Evolutionary conservation across 2,113 vertebrate species (phyloP).

Genomic region (Mionectes macconnelli): DNA sequence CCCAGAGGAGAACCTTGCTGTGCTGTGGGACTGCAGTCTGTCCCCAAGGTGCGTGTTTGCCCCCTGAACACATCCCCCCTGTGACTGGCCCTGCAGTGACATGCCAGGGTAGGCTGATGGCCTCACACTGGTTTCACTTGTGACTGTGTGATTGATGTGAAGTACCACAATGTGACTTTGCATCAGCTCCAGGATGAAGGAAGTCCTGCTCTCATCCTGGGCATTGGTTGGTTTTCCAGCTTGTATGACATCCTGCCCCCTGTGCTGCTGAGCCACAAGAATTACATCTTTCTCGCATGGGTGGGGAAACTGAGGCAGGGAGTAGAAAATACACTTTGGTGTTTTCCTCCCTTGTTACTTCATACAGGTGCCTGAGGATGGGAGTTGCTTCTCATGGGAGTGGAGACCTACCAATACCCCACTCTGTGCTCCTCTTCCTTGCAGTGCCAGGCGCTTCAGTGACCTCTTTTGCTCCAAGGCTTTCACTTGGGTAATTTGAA

Average conservation of each 20-base stretch:
- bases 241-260: background rate
- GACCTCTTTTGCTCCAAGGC: background rate
- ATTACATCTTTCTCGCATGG: background rate
- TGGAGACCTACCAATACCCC: background rate
- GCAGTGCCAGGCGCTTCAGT: too few relatives aligned
- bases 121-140: background rate
- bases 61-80: background rate
- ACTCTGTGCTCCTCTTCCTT: background rate
- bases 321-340: accelerated
- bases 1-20: background rate
- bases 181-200: background rate
- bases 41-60: background rate
- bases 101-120: background rate
- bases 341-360: background rate
- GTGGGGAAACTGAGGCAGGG: background rate
- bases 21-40: background rate
- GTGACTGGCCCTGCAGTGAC: background rate
- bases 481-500: background rate
- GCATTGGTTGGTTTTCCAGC: background rate
- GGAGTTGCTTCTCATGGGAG: background rate
- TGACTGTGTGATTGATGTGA: background rate
- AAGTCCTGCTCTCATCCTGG: background rate
- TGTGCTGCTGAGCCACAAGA: background rate
- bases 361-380: background rate
- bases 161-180: background rate